phyloP scores from a whole-genome alignment of 2,113 vertebrate genomes.

The Oryzias curvinotus region DNA sequence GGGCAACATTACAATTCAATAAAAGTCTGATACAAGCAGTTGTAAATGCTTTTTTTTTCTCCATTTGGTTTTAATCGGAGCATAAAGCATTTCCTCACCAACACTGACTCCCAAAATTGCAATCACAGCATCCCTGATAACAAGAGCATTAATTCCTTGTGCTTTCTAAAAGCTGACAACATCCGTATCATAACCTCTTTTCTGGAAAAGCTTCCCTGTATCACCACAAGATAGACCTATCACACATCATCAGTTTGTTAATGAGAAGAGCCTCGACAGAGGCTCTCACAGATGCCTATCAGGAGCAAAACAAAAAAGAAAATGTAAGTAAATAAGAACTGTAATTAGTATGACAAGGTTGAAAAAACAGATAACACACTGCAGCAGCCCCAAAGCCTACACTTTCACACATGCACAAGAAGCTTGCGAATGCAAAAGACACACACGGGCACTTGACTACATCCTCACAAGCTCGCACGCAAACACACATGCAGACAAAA shows the following conservation, averaged over 20 bases:
- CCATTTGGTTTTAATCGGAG: conserved; percentile 30
- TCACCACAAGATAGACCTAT: conserved; percentile 70
- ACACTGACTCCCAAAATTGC: conserved; percentile 42
- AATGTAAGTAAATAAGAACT: conserved; percentile 78
- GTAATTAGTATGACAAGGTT: conserved; percentile 80
- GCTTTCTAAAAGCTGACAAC: conserved; percentile 60
- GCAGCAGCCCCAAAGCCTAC: conserved; percentile 63
- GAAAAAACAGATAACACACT: conserved; percentile 75
- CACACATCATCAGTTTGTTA: conserved; percentile 73
- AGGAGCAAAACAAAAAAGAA: conserved; percentile 72
- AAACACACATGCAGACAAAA: conserved; percentile 46
- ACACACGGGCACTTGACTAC: conserved; percentile 29
- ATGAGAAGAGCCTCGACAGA: conserved; percentile 69
- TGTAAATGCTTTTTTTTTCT: conserved; percentile 22
- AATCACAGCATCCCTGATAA: conserved; percentile 64
- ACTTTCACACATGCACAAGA: conserved; percentile 28
- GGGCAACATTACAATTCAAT: conserved; percentile 19
- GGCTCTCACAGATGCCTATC: conserved; percentile 73
- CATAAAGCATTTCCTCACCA: conserved; percentile 24
- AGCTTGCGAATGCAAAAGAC: conserved; percentile 30
- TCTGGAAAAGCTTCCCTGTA: conserved; percentile 53
- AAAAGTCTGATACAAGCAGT: conserved; percentile 20
- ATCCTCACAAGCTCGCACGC: conserved; percentile 14
- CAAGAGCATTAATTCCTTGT: conserved; percentile 60
- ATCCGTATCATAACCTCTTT: conserved; percentile 72